Evolutionary conservation across 2,113 vertebrate genomes (phyloP).

Genomic region (Nesogale talazaci): DNA sequence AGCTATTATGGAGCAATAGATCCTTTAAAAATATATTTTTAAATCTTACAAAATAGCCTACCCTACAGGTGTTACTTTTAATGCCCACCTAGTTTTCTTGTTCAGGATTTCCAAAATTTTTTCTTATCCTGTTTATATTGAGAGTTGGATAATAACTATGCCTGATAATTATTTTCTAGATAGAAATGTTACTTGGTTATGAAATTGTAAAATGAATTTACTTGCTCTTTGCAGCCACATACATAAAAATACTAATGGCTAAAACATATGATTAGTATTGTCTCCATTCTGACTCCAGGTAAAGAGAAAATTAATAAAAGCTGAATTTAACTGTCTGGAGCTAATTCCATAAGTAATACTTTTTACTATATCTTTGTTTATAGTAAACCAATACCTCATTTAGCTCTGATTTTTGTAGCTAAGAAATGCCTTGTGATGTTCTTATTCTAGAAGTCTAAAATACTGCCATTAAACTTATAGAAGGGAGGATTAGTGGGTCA

Average conservation of each 20-base stretch:
- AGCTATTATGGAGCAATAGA: not conserved
- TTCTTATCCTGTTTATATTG: not conserved
- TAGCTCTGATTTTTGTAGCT: not conserved
- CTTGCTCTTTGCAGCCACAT: not conserved
- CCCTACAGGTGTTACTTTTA: not conserved
- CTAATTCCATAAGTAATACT: not conserved
- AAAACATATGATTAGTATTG: not conserved
- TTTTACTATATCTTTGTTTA: not conserved
- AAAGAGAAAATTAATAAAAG: not conserved
- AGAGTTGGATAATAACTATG: constrained; percentile 10
- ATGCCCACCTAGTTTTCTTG: not conserved
- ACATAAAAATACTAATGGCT: constrained; percentile 32
- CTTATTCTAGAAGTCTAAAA: not conserved
- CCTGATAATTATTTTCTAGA: not conserved
- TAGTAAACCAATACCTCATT: not conserved
- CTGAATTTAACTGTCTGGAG: not conserved
- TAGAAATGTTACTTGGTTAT: not conserved
- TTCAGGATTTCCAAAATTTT: constrained; percentile 4
- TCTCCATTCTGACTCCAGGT: not conserved
- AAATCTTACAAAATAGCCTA: not conserved
- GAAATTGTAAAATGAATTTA: not conserved
- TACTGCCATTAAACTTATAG: not conserved
- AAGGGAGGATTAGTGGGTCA: too few relatives aligned
- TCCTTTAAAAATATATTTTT: constrained; percentile 61
- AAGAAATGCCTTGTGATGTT: not conserved